These are phyloP conservation scores for Copidosoma aretas DNA, from an alignment of 2,888 invertebrate species.

Conservation along the genomic window DNA sequence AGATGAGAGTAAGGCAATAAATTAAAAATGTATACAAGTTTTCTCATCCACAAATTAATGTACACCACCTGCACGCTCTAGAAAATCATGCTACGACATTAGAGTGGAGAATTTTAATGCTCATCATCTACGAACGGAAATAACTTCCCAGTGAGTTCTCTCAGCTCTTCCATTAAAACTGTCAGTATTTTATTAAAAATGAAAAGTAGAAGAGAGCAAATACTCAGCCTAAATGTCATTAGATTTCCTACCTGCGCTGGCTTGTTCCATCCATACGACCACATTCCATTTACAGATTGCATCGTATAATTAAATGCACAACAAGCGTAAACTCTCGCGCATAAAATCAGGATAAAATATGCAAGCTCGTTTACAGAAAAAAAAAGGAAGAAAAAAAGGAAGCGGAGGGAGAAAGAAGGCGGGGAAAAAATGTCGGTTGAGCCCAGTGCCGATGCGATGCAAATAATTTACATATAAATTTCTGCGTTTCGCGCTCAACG, in stretches of 20 bases:
- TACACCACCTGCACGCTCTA: no score
- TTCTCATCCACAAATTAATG: no score
- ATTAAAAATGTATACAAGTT: no score
- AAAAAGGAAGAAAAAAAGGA: neutral
- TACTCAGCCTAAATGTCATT: constrained; percentile 18
- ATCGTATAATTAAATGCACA: constrained; percentile 16
- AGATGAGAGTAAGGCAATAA: no score
- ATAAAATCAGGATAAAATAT: neutral
- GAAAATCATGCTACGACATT: neutral
- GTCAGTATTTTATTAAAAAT: neutral
- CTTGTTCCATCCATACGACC: neutral
- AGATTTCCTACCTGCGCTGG: neutral
- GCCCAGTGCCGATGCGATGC: constrained; percentile 1
- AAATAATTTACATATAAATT: constrained; percentile 19
- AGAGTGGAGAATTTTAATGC: no score
- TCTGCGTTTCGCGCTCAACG: constrained; percentile 9
- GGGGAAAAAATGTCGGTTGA: constrained; percentile 12
- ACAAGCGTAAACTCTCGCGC: neutral
- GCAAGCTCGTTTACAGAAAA: constrained; percentile 14
- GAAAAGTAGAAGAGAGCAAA: neutral
- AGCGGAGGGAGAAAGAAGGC: neutral
- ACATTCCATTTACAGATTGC: constrained; percentile 10
- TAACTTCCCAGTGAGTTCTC: neutral
- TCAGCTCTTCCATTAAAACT: neutral
- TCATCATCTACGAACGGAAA: neutral